Evolutionary conservation across 2,113 vertebrate species (phyloP), one percentile per base, ranked within the genome.

Genomic region (Prinia subflava): DNA sequence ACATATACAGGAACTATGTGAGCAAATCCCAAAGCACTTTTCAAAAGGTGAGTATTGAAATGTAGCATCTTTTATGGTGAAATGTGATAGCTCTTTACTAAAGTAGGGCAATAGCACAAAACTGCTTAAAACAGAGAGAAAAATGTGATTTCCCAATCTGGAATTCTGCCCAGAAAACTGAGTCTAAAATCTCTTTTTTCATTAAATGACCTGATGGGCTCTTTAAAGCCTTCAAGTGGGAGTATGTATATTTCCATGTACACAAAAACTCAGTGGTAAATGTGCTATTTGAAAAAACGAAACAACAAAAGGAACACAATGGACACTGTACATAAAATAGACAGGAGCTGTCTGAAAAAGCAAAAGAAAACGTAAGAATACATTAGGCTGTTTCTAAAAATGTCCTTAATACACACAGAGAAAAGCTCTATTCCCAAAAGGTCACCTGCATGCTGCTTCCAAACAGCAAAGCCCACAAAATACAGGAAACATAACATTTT

Each of bases 361-460:
- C 8, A 69, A 47, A 77, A 69, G 5, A 52, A 7, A 73, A 13
- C 14, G 6, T 25, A 87, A 86, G 33, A 80, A 91, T 44, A 35
- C 28, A 53, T 85, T 27, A 63, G 7, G 33, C 13, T 57, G 39
- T 55, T 94, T 90, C 71, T 90, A 77, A 83, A 94, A 95, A 79
- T 37, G 59, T 46, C 75, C 81, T 70, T 87, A 77, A 30, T 59
- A 83, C 47, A 85, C 21, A 67, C 6, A 56, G 1, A 88, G 39
- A 80, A 95, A 83, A 85, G 20, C 24, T 39, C 35, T 77, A 88
- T 78, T 77, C 77, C 79, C 71, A 63, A 83, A 92, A 95, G 87
- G 83, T 92, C 90, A 73, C 46, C 46, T 65, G 27, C 33, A 41
- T 67, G 78, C 71, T 83, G 75, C 79, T 83, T 55, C 39, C 50